Conservation (phyloP, 2,113 vertebrate species). For the Tetrao urogallus region DNA sequence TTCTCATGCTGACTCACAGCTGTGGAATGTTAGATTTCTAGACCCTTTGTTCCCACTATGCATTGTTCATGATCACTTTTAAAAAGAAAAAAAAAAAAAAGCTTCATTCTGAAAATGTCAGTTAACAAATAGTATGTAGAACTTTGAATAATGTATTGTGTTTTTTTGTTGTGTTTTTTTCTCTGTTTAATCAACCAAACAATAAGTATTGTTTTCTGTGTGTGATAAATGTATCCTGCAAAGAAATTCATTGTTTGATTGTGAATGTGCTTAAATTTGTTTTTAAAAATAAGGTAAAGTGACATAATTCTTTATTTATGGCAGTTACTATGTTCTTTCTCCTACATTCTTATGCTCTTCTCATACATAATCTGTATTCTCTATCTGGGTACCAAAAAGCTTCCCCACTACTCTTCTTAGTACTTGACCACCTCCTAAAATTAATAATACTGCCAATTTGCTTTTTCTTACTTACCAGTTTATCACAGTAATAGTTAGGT, state of each 20-base stretch:
- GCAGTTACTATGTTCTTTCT: not conserved
- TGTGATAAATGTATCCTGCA: slow-evolving; percentile 59
- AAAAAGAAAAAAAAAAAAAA: not conserved
- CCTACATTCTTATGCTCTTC: not conserved
- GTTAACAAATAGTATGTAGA: slow-evolving; percentile 40
- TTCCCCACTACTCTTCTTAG: not conserved
- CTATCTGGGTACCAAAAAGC: not conserved
- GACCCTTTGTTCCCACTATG: slow-evolving; percentile 59
- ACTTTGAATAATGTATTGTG: slow-evolving; percentile 60
- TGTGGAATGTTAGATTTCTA: slow-evolving; percentile 65
- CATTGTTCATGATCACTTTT: slow-evolving; percentile 53
- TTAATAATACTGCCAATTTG: not conserved
- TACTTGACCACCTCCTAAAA: not conserved
- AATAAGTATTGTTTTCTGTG: slow-evolving; percentile 68
- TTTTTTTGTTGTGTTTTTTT: slow-evolving; percentile 43
- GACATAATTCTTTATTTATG: not conserved
- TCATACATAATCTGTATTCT: not conserved
- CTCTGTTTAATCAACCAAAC: slow-evolving; percentile 56
- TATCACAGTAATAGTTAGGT: not conserved
- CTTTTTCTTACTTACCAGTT: not conserved
- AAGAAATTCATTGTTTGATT: slow-evolving; percentile 69
- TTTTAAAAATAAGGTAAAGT: slow-evolving; percentile 35
- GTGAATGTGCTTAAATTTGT: slow-evolving; percentile 19
- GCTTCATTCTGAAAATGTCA: slow-evolving; percentile 61
- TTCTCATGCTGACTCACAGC: slow-evolving; percentile 62